Conservation (phyloP, 2,888 invertebrate species). For the Caenorhabditis auriculariae region DNA sequence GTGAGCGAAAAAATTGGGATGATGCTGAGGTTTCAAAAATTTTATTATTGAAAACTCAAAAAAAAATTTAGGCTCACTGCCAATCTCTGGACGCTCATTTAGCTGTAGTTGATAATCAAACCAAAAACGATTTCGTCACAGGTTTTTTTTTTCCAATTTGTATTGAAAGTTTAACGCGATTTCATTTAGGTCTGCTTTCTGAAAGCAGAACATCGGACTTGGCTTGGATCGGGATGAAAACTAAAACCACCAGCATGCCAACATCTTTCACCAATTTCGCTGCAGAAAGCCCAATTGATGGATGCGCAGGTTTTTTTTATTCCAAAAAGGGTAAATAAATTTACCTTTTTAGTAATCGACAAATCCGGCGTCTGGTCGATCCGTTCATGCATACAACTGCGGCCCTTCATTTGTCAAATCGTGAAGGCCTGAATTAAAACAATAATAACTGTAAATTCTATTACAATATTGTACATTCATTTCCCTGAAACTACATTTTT, state of each 20-base stretch:
- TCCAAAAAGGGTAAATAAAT: neutral
- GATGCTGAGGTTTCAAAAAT: conserved; percentile 28
- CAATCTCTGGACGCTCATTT: conserved; percentile 40
- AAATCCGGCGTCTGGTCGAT: conserved; percentile 37
- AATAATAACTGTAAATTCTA: too few species aligned
- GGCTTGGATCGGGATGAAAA: conserved; percentile 52
- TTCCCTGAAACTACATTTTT: too few species aligned
- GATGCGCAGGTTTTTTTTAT: conserved; percentile 27
- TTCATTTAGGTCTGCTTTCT: conserved; percentile 26
- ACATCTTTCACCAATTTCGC: conserved; percentile 38
- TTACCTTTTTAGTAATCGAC: conserved; percentile 23
- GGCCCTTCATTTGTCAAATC: conserved; percentile 42
- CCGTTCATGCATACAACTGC: conserved; percentile 35
- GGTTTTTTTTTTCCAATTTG: conserved; percentile 4
- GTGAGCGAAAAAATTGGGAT: conserved; percentile 44
- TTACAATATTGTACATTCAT: too few species aligned
- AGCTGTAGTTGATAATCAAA: conserved; percentile 40
- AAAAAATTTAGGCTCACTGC: conserved; percentile 18
- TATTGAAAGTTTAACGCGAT: too few species aligned
- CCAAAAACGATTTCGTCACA: conserved; percentile 39
- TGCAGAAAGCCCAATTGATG: conserved; percentile 35
- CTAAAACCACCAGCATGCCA: conserved; percentile 30
- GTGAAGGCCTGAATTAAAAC: conserved; percentile 5
- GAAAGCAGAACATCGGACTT: conserved; percentile 27
- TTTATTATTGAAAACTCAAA: neutral